phyloP scores from a whole-genome alignment of 2,888 invertebrate species.

The Netelia melanura region DNA sequence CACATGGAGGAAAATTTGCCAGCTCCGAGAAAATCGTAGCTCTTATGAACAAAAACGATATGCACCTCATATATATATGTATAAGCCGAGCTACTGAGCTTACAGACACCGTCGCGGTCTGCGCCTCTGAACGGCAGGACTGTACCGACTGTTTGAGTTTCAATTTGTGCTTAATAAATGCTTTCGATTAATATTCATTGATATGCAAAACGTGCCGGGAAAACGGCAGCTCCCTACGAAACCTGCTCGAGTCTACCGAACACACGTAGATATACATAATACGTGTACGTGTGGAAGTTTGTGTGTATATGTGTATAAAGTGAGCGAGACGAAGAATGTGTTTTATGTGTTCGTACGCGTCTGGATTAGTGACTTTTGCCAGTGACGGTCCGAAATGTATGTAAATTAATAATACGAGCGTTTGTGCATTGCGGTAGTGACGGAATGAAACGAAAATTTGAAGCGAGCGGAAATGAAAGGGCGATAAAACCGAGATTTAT shows the following conservation, averaged over 20 bases:
- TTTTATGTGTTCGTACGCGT: conserved; percentile 36
- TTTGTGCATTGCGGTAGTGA: conserved; percentile 30
- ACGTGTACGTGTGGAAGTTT: background rate
- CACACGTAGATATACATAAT: conserved; percentile 16
- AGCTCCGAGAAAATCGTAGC: background rate
- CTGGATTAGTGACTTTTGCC: conserved; percentile 40
- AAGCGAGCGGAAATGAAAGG: conserved; percentile 36
- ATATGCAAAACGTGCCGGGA: conserved; percentile 77
- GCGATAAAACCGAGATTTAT: conserved; percentile 20
- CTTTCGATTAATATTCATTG: conserved; percentile 81
- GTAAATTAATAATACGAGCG: conserved; percentile 52
- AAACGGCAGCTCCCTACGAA: conserved; percentile 73
- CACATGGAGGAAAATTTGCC: background rate
- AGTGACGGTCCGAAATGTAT: conserved; percentile 49
- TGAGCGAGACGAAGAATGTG: background rate
- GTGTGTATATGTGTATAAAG: background rate
- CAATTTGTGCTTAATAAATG: conserved; percentile 81
- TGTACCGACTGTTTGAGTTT: conserved; percentile 75
- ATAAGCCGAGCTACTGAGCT: conserved; percentile 8
- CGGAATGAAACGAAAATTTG: conserved; percentile 41
- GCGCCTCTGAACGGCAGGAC: conserved; percentile 19
- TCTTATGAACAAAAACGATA: background rate
- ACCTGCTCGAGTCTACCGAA: conserved; percentile 53
- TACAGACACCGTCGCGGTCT: conserved; percentile 21
- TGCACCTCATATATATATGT: background rate